phyloP scores from a whole-genome alignment of 2,888 invertebrate genomes.

The Myathropa florea region DNA sequence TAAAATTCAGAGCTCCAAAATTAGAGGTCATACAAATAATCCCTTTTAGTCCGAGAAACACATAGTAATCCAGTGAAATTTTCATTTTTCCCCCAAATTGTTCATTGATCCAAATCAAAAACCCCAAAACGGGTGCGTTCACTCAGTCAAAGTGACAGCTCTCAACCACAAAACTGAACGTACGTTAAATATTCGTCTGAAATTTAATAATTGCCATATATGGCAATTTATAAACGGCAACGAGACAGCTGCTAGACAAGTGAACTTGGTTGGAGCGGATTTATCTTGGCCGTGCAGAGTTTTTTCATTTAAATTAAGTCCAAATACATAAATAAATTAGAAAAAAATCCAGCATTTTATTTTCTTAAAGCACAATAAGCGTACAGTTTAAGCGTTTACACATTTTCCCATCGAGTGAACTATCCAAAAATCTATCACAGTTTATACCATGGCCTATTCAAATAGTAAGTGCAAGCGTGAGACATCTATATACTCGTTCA shows the following conservation, averaged over 20 bases:
- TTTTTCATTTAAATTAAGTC: constrained; percentile 20
- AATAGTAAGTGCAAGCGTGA: constrained; percentile 64
- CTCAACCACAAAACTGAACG: constrained; percentile 35
- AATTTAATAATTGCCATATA: constrained; percentile 69
- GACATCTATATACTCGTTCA: not conserved
- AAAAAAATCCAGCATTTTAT: too few relatives aligned
- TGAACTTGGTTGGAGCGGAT: constrained; percentile 45
- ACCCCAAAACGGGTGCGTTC: not conserved
- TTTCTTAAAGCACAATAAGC: not conserved
- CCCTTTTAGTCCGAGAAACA: too few relatives aligned
- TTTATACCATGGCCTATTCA: constrained; percentile 60
- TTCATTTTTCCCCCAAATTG: not conserved
- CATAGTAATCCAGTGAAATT: not conserved
- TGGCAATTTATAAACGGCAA: constrained; percentile 62
- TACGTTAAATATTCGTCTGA: constrained; percentile 47
- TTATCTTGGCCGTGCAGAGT: constrained; percentile 34
- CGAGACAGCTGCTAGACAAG: constrained; percentile 67
- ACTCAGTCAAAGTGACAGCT: constrained; percentile 24
- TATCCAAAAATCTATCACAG: not conserved
- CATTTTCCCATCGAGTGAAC: not conserved
- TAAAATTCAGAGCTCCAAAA: too few relatives aligned
- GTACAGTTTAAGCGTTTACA: not conserved
- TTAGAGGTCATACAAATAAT: too few relatives aligned
- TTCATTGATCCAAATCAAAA: not conserved
- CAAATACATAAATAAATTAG: constrained; percentile 5